Evolutionary conservation across 2,113 vertebrate genomes (phyloP), one percentile per base, ranked within the genome.

Genomic region (Erinaceus europaeus): DNA sequence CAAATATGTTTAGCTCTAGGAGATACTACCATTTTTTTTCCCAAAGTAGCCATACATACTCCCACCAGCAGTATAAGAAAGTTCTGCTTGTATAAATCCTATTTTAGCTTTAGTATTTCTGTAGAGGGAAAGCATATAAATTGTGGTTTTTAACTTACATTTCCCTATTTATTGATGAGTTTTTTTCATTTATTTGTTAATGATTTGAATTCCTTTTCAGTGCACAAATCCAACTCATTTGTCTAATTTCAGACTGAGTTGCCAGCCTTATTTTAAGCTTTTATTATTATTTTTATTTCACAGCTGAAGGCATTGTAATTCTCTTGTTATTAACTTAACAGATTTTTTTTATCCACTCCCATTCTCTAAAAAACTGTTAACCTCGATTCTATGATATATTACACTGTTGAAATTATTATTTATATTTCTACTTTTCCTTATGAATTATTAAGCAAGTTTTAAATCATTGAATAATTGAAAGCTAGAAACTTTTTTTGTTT

Each of bases 261-360:
- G 17, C 32, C 59, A 85, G n/a, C 57, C 74, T 69, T 86, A 65
- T 68, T 92, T 68, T 92, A 34, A 23, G 50, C 75, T 81, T 34
- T 74, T 76, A 84, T 80, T 74, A 75, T 68, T 89, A 68, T 81
- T 87, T 91, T 82, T 32, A 89, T 92, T 86, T 92, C 52, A 74
- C 59, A 88, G 69, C 64, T 84, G 55, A 89, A 15, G 25, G 27
- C 27, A 76, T 27, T 89, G 23, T 84, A 89, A 69, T 77, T 84
- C 36, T 84, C 87, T 76, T 50, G 68, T 64, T 57, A 25, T 87
- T 76, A 81, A 46, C 23, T 91, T n/a, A 69, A 69, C 74, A 91
- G 90, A 84, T 69, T 80, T 62, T n/a, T 81, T 83, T 89, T 62
- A 81, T 84, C 12, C 81, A 73, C 17, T 77, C 15, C 50, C 77